phyloP scores from a whole-genome alignment of 2,797 vertebrate species.

The Pelobates cultripes region DNA sequence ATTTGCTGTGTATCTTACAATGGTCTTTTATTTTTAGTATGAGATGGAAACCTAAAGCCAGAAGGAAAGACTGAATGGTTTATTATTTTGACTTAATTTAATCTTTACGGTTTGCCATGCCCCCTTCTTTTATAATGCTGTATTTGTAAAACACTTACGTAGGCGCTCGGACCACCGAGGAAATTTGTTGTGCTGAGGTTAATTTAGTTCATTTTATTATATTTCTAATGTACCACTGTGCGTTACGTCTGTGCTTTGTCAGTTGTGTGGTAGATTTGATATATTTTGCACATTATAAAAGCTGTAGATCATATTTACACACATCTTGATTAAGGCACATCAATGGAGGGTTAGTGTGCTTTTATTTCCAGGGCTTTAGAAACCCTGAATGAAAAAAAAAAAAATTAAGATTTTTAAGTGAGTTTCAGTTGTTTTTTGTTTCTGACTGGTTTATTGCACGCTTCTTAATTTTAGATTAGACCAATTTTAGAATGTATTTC shows the following conservation, averaged over 20 bases:
- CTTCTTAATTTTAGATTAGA: conserved; percentile 32
- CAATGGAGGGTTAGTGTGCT: not conserved
- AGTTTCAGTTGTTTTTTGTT: conserved; percentile 34
- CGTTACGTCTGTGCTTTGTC: no score
- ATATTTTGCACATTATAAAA: no score
- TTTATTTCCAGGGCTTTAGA: conserved; percentile 11
- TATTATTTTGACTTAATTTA: conserved; percentile 16
- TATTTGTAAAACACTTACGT: conserved; percentile 29
- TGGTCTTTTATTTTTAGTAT: conserved; percentile 30
- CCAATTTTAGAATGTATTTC: not conserved
- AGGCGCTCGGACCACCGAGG: conserved; percentile 30
- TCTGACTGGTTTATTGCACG: conserved; percentile 14
- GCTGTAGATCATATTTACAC: no score
- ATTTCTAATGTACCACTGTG: not conserved
- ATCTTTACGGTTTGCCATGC: conserved; percentile 25
- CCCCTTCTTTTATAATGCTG: conserved; percentile 14
- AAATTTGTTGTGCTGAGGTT: conserved; percentile 1
- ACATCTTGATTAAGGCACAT: no score
- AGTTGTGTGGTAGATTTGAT: no score
- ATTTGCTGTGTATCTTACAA: no score
- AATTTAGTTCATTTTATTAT: conserved; percentile 5
- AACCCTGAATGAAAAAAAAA: conserved; percentile 10
- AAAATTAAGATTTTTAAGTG: conserved; percentile 17
- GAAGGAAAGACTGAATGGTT: conserved; percentile 12
- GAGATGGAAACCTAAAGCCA: conserved; percentile 3